Conservation (phyloP, 2,888 invertebrate genomes). For the Gastracanthus pulcherrimus region DNA sequence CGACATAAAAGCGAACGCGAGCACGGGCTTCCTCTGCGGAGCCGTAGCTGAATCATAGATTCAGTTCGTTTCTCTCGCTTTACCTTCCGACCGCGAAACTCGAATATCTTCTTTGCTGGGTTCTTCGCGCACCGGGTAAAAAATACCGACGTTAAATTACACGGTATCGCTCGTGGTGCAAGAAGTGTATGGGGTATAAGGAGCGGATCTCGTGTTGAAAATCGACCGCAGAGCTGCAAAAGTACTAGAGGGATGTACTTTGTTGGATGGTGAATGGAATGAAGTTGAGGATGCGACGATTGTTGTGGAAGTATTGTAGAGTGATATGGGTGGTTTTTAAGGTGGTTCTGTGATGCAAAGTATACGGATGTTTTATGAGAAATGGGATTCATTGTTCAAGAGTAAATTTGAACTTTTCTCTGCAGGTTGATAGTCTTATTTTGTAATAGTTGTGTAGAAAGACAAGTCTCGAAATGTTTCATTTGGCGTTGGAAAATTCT, state of each 20-base stretch:
- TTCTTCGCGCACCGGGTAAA: background rate
- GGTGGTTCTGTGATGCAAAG: no score
- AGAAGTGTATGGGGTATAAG: background rate
- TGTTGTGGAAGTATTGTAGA: no score
- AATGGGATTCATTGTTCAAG: no score
- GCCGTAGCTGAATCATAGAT: conserved; percentile 55
- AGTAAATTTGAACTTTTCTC: no score
- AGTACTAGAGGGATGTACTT: background rate
- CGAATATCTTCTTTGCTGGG: conserved; percentile 31
- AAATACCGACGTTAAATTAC: conserved; percentile 37
- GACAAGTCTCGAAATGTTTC: no score
- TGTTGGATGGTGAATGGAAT: background rate
- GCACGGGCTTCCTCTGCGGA: conserved; percentile 31
- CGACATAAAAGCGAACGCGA: conserved; percentile 45
- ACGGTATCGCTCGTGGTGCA: background rate
- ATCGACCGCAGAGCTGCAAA: conserved; percentile 28
- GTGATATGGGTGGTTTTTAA: no score
- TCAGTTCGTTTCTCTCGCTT: conserved; percentile 42
- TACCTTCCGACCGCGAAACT: conserved; percentile 37
- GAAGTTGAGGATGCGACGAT: background rate
- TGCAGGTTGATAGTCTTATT: background rate
- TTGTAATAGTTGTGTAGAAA: no score
- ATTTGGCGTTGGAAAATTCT: no score
- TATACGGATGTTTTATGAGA: no score
- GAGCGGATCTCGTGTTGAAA: background rate